Evolutionary conservation across 2,888 invertebrate genomes (phyloP).

Genomic region (Ptychoptera contaminata): DNA sequence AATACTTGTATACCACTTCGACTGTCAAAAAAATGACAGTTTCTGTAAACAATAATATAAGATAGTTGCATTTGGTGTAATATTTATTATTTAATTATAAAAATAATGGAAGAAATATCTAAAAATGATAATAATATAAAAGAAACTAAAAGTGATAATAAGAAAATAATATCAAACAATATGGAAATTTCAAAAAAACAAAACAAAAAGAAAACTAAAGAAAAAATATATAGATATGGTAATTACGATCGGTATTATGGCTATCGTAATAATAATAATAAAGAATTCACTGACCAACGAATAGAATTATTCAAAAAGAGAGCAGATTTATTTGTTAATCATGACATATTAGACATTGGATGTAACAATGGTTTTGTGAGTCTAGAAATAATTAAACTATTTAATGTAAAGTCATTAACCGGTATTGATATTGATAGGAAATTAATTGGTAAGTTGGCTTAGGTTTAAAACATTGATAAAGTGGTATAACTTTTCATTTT

Average conservation of each 20-base stretch:
- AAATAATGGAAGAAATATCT: too few species aligned
- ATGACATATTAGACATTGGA: slow-evolving; percentile 71
- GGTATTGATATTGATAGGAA: slow-evolving; percentile 75
- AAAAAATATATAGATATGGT: slow-evolving; percentile 21
- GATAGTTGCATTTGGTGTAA: too few species aligned
- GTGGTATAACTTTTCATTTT: too few species aligned
- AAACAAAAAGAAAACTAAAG: slow-evolving; percentile 8
- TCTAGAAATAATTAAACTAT: slow-evolving; percentile 55
- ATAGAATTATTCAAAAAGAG: slow-evolving; percentile 45
- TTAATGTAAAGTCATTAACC: slow-evolving; percentile 48
- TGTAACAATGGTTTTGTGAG: slow-evolving; percentile 79
- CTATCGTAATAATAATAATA: slow-evolving; percentile 51
- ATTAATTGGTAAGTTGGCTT: slow-evolving; percentile 35
- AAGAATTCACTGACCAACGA: slow-evolving; percentile 49
- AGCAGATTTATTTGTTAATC: slow-evolving; percentile 50
- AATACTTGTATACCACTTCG: too few species aligned
- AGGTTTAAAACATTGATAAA: background rate
- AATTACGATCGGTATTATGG: slow-evolving; percentile 55
- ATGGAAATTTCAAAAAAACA: too few species aligned
- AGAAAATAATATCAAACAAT: too few species aligned
- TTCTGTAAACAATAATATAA: too few species aligned
- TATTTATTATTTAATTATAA: too few species aligned
- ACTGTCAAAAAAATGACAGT: too few species aligned
- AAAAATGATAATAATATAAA: too few species aligned
- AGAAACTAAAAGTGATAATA: too few species aligned